Conservation (phyloP, 2,888 invertebrate genomes). For the Eumacrocentrus americanus region DNA sequence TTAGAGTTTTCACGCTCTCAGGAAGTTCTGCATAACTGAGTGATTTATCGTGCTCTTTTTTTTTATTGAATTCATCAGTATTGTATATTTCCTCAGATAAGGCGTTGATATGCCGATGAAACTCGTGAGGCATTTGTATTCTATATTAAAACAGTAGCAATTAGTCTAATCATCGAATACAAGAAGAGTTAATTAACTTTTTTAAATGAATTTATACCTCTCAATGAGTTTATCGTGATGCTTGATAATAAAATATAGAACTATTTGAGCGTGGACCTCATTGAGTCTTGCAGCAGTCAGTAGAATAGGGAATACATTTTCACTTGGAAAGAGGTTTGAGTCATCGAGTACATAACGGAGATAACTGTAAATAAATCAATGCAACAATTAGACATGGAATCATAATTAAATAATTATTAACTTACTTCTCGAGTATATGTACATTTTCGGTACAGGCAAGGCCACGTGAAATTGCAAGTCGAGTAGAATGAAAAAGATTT, state of each 20-base stretch:
- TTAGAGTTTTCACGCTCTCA: conserved; percentile 2
- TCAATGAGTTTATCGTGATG: conserved; percentile 10
- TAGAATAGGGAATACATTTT: conserved; percentile 15
- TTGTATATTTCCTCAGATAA: conserved; percentile 10
- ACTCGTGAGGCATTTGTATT: conserved; percentile 28
- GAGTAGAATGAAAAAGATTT: conserved; percentile 71
- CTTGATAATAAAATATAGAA: conserved; percentile 17
- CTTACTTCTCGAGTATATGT: conserved; percentile 66
- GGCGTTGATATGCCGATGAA: conserved; percentile 21
- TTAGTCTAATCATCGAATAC: not conserved
- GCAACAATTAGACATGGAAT: not conserved
- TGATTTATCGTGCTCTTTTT: not conserved
- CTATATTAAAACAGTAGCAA: not conserved
- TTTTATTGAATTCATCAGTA: not conserved
- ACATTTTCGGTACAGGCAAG: conserved; percentile 72
- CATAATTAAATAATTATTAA: not conserved
- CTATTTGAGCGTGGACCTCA: conserved; percentile 4
- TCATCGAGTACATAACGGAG: conserved; percentile 11
- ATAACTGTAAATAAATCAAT: conserved; percentile 10
- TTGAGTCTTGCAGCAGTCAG: conserved; percentile 11
- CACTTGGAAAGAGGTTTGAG: conserved; percentile 5
- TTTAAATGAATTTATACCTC: too few species aligned
- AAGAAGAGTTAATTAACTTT: not conserved
- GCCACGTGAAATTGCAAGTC: conserved; percentile 69
- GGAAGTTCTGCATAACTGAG: conserved; percentile 4